Conservation (phyloP, 1,140 invertebrate species). For the Cyphomyrmex costatus region DNA sequence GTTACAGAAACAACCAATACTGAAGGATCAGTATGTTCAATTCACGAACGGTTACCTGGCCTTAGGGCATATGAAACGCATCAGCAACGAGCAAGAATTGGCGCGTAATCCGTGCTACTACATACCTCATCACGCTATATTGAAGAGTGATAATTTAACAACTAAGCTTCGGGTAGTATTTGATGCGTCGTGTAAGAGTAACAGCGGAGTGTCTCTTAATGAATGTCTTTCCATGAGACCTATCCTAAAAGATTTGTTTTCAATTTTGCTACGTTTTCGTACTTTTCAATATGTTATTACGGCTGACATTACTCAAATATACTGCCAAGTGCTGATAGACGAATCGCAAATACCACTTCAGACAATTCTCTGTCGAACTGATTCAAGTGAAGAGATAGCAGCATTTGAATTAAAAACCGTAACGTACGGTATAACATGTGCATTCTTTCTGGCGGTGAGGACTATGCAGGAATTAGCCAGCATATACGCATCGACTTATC, state of each 20-base stretch:
- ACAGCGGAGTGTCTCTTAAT: no score
- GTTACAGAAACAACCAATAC: not conserved
- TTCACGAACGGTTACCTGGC: not conserved
- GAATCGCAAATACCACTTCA: not conserved
- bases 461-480: no score
- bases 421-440: not conserved
- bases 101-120: no score
- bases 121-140: no score
- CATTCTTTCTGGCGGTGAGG: not conserved
- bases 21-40: not conserved
- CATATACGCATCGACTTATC: not conserved
- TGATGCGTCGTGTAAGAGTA: no score
- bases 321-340: not conserved
- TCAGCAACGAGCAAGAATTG: no score
- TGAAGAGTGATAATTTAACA: no score
- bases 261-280: not conserved
- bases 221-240: not conserved
- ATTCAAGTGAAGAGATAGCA: not conserved
- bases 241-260: not conserved
- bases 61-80: not conserved
- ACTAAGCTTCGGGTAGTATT: no score
- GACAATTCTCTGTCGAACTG: not conserved
- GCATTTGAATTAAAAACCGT: not conserved
- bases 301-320: not conserved
- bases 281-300: not conserved